Conservation (phyloP, 2,113 vertebrate genomes). For the Saguinus imperator region DNA sequence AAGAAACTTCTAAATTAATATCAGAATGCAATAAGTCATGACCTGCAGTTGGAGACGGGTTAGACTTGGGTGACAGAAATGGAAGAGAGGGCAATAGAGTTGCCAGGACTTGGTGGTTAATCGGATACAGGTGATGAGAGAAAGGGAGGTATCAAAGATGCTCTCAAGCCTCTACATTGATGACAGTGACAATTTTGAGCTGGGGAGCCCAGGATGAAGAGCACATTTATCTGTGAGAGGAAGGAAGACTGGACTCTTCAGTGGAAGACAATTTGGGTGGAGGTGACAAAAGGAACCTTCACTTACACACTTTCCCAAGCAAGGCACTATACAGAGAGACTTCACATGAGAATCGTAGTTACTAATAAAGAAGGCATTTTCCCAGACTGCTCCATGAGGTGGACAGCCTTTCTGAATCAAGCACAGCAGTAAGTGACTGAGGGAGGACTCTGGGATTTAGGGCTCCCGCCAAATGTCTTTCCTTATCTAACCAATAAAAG, state of each 20-base stretch:
- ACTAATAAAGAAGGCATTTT: neutral
- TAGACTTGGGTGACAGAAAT: neutral
- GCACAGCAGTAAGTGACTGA: neutral
- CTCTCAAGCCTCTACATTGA: neutral
- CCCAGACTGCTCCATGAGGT: neutral
- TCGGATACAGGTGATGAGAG: no score
- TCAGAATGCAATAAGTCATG: neutral
- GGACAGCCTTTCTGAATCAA: neutral
- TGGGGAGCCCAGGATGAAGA: neutral
- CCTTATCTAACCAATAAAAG: constrained; percentile 9
- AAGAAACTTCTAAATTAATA: neutral
- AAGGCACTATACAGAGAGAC: neutral
- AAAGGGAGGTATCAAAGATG: neutral
- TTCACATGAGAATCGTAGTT: neutral
- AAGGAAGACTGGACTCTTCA: neutral
- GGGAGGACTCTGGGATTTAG: neutral
- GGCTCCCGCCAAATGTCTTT: constrained; percentile 19
- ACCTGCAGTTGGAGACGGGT: neutral
- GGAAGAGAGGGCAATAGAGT: neutral
- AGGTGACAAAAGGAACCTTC: neutral
- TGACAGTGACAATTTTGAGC: neutral
- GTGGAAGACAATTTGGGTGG: neutral
- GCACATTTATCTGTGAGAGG: neutral
- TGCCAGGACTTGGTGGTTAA: neutral
- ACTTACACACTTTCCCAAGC: neutral